Conservation (phyloP, 2,888 invertebrate species). For the Eupithecia pulchellata region DNA sequence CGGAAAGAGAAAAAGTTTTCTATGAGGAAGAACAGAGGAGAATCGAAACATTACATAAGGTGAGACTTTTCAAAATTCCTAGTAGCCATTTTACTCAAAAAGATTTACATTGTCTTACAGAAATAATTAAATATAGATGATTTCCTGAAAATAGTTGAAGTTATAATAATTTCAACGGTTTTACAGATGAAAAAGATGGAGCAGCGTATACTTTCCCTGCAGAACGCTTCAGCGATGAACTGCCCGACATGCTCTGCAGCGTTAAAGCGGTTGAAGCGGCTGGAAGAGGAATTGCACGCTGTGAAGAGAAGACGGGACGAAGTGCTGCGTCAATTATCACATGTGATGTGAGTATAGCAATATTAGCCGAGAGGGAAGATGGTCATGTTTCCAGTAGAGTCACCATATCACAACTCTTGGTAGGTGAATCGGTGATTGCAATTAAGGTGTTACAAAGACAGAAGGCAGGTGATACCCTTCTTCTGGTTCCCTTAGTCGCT, state of each 20-base stretch:
- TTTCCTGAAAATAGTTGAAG: not conserved
- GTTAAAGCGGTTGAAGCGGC: constrained; percentile 86
- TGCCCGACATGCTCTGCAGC: constrained; percentile 89
- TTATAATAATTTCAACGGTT: not conserved
- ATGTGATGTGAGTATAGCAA: constrained; percentile 89
- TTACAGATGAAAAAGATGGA: constrained; percentile 89
- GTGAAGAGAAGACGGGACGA: constrained; percentile 87
- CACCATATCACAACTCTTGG: too few relatives aligned
- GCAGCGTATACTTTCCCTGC: constrained; percentile 88
- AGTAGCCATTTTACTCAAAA: not conserved
- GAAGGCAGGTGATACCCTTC: too few relatives aligned
- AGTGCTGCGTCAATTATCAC: constrained; percentile 90
- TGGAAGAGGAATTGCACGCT: constrained; percentile 86
- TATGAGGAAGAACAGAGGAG: constrained; percentile 87
- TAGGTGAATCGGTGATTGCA: too few relatives aligned
- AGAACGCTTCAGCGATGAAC: constrained; percentile 88
- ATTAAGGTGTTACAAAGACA: too few relatives aligned
- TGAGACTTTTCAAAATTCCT: constrained; percentile 57
- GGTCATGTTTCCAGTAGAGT: too few relatives aligned
- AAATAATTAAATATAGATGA: not conserved
- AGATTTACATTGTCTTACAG: not conserved
- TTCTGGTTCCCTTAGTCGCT: too few relatives aligned
- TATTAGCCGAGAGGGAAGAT: too few relatives aligned
- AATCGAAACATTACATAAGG: constrained; percentile 88
- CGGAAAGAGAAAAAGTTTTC: constrained; percentile 88